Percentiles rank a stretch among this genome's conserved stretches.
Conservation (phyloP, 2,888 invertebrate species). For the Sericinus montela region DNA sequence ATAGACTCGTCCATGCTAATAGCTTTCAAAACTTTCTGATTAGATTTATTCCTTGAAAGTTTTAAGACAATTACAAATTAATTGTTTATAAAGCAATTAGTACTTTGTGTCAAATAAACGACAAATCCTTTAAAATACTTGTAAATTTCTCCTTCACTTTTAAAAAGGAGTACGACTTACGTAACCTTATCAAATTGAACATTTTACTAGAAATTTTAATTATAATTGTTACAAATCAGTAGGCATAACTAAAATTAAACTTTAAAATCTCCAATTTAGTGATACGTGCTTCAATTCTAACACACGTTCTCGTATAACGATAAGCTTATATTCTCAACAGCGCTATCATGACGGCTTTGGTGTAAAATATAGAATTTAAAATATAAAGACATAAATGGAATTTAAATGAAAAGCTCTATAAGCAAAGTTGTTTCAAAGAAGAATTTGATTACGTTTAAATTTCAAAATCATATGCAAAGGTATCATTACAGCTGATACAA, state of each 20-base stretch:
- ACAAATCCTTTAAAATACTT: neutral
- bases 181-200: neutral
- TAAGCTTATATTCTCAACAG: constrained; percentile 1
- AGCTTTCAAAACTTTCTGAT: constrained; percentile 25
- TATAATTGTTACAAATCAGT: neutral
- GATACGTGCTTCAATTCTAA: constrained; percentile 1
- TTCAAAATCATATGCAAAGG: too few species aligned
- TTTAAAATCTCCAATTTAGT: constrained; percentile 4
- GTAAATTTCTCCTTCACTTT: neutral
- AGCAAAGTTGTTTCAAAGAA: too few species aligned
- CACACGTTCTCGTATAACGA: neutral
- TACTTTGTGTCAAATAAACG: neutral
- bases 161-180: neutral
- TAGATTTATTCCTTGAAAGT: constrained; percentile 21
- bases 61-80: constrained; percentile 11
- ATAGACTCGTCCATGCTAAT: constrained; percentile 5
- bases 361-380: neutral
- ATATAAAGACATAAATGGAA: neutral
- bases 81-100: constrained; percentile 11
- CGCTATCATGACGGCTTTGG: neutral
- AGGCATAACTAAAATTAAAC: constrained; percentile 1
- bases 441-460: too few species aligned
- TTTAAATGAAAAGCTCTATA: too few species aligned
- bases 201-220: too few species aligned
- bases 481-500: too few species aligned